Base-by-base conservation (phyloP, 2,888 invertebrate species). In the Hesperia comma region DNA sequence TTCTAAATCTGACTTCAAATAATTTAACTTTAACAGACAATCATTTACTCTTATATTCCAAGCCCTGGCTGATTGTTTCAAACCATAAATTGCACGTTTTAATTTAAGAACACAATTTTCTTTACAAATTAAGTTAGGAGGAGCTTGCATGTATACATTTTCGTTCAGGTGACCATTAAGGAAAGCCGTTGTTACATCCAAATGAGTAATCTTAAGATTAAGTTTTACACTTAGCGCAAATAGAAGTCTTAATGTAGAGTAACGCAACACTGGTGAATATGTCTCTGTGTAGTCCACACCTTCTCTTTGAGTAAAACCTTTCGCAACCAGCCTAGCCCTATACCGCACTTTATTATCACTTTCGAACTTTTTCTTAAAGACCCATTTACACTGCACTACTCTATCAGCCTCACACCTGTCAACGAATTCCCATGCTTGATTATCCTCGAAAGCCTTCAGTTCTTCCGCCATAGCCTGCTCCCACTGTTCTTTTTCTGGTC, bases 291-390 rank as follows among this genome's bases (percentile, higher is more conserved):
- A 66, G 32, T 66, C 64, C 6, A 66, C 17, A 26, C 64, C 64
- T 21, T 19, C 12, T 53, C 15, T 41, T 41, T 66, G 64, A 10
- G 10, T 32, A 26, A 49, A 66, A 2, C 64, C 58, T 41, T 58
- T 58, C 2, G 64, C 64, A 6, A 66, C 64, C 81, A 82, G 79
- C 72, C 63, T 75, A 33, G 61, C 53, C n/a, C 15, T 40, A 7
- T 21, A 40, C 3, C n/a, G 6, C n/a, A 62, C 62, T 7, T 61
- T 41, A 43, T 51, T 41, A 19, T 55, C 49, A 64, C 53, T 57
- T 6, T 61, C 19, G 26, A 21, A 60, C 33, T 69, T 55, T 54
- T 68, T 70, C 21, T 60, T 68, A 49, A 60, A 60, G 19, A 64
- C 63, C 62, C 68, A 68, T 56, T 49, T 67, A 40, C 43, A 26